Percentiles rank a stretch among this genome's conserved stretches.
These are phyloP conservation scores for Muscicapa striata DNA, from an alignment of 2,797 vertebrate genomes.

Conservation along the genomic window DNA sequence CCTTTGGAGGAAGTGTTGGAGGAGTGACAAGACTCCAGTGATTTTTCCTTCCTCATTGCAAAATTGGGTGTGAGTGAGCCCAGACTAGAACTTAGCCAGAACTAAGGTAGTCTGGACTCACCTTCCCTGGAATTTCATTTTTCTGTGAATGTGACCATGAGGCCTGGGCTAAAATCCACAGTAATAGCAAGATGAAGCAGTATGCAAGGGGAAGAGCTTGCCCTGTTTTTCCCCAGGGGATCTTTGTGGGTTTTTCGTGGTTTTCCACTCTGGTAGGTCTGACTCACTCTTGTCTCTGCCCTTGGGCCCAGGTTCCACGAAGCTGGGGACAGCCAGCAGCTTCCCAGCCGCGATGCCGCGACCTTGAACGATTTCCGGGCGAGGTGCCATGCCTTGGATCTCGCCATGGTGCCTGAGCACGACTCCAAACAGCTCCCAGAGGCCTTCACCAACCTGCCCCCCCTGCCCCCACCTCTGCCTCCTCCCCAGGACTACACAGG, in stretches of 20 bases:
- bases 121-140: neutral
- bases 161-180: neutral
- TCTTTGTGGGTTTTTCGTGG: neutral
- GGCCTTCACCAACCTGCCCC: slow-evolving; percentile 38
- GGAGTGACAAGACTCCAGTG: neutral
- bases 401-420: slow-evolving; percentile 78
- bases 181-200: neutral
- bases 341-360: slow-evolving; percentile 50
- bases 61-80: neutral
- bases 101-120: neutral
- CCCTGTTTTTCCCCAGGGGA: neutral
- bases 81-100: neutral
- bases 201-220: neutral
- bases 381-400: slow-evolving; percentile 77
- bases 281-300: neutral
- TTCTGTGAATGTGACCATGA: neutral
- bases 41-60: neutral
- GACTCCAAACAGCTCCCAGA: slow-evolving; percentile 77
- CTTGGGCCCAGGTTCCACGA: slow-evolving; percentile 78
- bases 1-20: neutral
- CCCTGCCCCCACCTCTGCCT: slow-evolving; percentile 23
- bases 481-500: slow-evolving; percentile 83
- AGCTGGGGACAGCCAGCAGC: slow-evolving; percentile 80
- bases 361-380: slow-evolving; percentile 49
- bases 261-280: neutral